These are phyloP conservation scores for Cantharis rufa DNA, from an alignment of 2,888 invertebrate genomes.

Conservation along the genomic window DNA sequence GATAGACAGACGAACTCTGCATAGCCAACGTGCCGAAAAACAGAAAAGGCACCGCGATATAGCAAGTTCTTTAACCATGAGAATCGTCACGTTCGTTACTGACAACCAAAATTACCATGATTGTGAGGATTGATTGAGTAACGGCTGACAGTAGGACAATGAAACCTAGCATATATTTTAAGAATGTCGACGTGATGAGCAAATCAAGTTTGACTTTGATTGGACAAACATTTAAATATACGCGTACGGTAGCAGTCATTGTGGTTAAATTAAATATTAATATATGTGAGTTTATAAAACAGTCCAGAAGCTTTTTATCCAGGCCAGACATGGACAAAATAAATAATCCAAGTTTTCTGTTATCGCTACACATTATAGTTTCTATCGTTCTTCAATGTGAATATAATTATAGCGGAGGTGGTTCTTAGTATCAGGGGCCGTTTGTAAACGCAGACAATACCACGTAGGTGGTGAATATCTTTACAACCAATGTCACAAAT, in stretches of 20 bases:
- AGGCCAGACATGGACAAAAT: constrained; percentile 29
- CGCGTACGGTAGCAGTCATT: constrained; percentile 13
- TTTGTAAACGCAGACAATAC: constrained; percentile 36
- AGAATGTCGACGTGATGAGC: constrained; percentile 49
- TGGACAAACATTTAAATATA: constrained; percentile 24
- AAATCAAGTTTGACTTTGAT: constrained; percentile 36
- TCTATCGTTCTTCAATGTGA: constrained; percentile 35
- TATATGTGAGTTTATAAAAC: constrained; percentile 17
- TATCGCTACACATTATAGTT: constrained; percentile 35
- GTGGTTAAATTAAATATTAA: background rate
- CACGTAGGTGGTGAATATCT: constrained; percentile 36
- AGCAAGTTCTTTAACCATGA: constrained; percentile 24
- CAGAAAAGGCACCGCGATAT: constrained; percentile 36
- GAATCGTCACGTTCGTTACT: constrained; percentile 39
- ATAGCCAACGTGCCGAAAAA: constrained; percentile 35
- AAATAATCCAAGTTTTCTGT: constrained; percentile 30
- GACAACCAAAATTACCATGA: constrained; percentile 44
- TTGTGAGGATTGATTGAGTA: constrained; percentile 52
- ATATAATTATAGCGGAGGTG: constrained; percentile 40
- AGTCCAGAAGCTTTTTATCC: constrained; percentile 22
- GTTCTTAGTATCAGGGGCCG: constrained; percentile 33
- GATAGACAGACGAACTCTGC: constrained; percentile 35
- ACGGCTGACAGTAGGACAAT: constrained; percentile 54
- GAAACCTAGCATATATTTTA: constrained; percentile 40
- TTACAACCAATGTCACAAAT: constrained; percentile 21